phyloP scores from a whole-genome alignment of 2,888 invertebrate species.

The Erebia palarica region DNA sequence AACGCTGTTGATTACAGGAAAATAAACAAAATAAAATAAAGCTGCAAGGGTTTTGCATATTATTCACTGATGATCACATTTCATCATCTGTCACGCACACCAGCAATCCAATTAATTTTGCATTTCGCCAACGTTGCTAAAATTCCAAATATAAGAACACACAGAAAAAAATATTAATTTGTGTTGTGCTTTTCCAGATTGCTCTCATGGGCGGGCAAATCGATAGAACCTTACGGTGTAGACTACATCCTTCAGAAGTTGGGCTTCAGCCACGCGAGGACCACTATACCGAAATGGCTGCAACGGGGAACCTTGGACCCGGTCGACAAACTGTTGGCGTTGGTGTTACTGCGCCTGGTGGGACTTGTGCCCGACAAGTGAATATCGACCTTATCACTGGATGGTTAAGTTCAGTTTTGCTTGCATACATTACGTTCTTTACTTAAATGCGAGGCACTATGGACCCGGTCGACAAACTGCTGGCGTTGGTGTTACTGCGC shows the following conservation, averaged over 20 bases:
- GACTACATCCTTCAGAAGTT: conserved; percentile 99
- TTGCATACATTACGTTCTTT: neutral
- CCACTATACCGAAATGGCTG: conserved; percentile 99
- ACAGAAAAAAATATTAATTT: too few relatives aligned
- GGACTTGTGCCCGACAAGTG: conserved; percentile 79
- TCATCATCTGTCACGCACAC: too few relatives aligned
- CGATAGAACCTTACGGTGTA: conserved; percentile 98
- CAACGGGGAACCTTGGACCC: conserved; percentile 99
- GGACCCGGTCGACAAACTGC: neutral
- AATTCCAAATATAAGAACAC: too few relatives aligned
- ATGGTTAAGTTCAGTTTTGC: neutral
- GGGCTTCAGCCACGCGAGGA: conserved; percentile 98
- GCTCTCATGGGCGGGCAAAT: conserved; percentile 95
- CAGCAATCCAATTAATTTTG: too few relatives aligned
- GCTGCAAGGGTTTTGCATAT: too few relatives aligned
- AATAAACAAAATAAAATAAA: too few relatives aligned
- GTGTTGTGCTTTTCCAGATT: conserved; percentile 66
- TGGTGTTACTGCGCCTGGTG: conserved; percentile 89
- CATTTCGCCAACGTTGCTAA: too few relatives aligned
- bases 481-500: too few relatives aligned
- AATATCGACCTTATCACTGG: neutral
- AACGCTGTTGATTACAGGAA: too few relatives aligned
- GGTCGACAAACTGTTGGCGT: conserved; percentile 93
- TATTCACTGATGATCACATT: too few relatives aligned
- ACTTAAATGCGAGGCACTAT: too few relatives aligned